Evolutionary conservation across 2,113 vertebrate genomes (phyloP), one percentile per base, ranked within the genome.

Genomic region (Ptilorrhoa leucosticta): DNA sequence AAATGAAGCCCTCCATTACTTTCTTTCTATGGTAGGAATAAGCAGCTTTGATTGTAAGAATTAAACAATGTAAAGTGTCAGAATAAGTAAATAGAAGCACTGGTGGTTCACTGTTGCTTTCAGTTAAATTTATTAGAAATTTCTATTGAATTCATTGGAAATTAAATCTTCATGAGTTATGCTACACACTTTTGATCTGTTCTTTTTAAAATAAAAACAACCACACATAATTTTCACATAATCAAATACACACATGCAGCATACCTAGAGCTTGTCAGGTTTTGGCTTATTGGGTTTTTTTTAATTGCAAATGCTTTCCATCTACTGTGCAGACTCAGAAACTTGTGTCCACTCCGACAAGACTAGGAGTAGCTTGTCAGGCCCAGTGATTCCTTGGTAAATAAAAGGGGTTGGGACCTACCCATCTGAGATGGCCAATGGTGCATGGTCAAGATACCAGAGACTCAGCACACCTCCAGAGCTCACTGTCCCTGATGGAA

Each of bases 191-290:
- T 87, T 33, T 86, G n/a, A 77, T 44, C 13, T 69, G 4, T 50
- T 77, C 4, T 61, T 89, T 87, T 63, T 30, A 6, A 45, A 90
- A 71, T 10, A 51, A 73, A 84, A 61, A 4, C 7, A 54, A 6
- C 7, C 13, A 23, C 15, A 60, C 0, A 0, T 33, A 27, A 33
- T 77, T 68, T 37, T 77, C 45, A 60, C 12, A 19, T 50, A 42
- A 66, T 35, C 20, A 66, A 57, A 57, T 31, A 48, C 10, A 30
- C 19, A 33, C 3, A 0, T 8, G 9, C 35, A 68, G 21, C 27
- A 33, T 37, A 51, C 33, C 37, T 31, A 58, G 17, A 44, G 6
- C 26, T 58, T 50, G 22, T 28, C 33, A 44, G 27, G 27, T 18
- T 77, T 77, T 27, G 37, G 22, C 9, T 44, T 33, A 22, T 7